A percentile compares a stretch with the other conserved stretches of the same genome.
These are phyloP conservation scores for Drosophila prolongata DNA, from an alignment of 2,888 invertebrate species.

Conservation along the genomic window DNA sequence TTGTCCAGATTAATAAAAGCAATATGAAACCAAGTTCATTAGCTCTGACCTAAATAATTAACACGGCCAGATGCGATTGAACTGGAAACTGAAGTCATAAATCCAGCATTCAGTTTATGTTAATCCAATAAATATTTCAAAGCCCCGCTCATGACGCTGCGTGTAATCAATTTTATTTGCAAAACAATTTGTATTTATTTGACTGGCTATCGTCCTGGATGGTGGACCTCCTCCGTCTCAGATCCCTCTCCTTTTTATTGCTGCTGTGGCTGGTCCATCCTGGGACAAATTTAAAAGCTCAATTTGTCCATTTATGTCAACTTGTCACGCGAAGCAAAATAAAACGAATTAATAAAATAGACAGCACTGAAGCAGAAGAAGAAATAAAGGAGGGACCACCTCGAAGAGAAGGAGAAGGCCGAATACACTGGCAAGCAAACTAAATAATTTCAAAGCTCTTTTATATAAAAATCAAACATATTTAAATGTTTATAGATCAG, in stretches of 20 bases:
- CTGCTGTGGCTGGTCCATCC: conserved; percentile 31
- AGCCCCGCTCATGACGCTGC: conserved; percentile 38
- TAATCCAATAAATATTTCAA: conserved; percentile 77
- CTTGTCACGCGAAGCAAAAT: conserved; percentile 81
- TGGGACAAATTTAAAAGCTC: conserved; percentile 78
- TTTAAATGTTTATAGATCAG: too few species aligned
- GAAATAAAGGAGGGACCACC: conserved; percentile 13
- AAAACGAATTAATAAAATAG: conserved; percentile 81
- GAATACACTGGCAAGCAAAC: conserved; percentile 8
- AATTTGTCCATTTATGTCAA: conserved; percentile 82
- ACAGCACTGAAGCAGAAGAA: conserved; percentile 34
- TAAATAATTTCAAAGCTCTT: not conserved
- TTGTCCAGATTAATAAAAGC: too few species aligned
- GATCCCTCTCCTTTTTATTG: conserved; percentile 16
- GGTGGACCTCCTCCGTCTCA: conserved; percentile 27
- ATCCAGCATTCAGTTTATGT: conserved; percentile 66
- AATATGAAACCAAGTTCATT: not conserved
- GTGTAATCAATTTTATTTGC: conserved; percentile 76
- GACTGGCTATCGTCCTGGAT: conserved; percentile 53
- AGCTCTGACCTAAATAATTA: conserved; percentile 25
- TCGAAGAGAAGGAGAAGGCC: conserved; percentile 10
- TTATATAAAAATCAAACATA: not conserved
- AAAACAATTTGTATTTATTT: conserved; percentile 73
- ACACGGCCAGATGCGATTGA: conserved; percentile 10
- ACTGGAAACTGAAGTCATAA: conserved; percentile 41